phyloP scores from a whole-genome alignment of 2,113 vertebrate species.

The Scomber scombrus region DNA sequence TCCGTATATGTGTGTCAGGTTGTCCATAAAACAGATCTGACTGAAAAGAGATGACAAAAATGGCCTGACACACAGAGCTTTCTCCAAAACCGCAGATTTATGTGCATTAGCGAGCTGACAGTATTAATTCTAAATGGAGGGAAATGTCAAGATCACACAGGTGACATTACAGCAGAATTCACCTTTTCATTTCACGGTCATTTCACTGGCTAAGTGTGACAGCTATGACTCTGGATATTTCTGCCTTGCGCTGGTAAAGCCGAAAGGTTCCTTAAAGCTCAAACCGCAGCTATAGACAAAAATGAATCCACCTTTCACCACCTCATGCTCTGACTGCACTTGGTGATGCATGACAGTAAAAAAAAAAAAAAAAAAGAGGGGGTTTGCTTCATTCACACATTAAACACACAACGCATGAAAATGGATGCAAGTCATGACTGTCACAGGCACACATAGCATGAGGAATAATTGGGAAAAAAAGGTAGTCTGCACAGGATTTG shows the following conservation, averaged over 20 bases:
- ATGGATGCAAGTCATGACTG: not conserved
- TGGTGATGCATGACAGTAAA: constrained; percentile 13
- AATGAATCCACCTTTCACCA: not conserved
- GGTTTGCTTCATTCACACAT: not conserved
- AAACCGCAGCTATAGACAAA: not conserved
- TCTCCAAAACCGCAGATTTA: constrained; percentile 18
- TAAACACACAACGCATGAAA: not conserved
- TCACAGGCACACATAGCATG: no score
- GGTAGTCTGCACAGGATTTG: no score
- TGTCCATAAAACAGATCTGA: constrained; percentile 4
- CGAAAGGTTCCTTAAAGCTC: constrained; percentile 8
- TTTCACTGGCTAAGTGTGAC: constrained; percentile 18
- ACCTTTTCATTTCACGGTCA: constrained; percentile 35
- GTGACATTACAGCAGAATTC: constrained; percentile 23
- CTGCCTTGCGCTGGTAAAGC: constrained; percentile 16
- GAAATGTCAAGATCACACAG: constrained; percentile 37
- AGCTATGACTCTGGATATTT: constrained; percentile 29
- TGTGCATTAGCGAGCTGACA: not conserved
- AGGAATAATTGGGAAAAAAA: no score
- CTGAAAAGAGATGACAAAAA: constrained; percentile 9
- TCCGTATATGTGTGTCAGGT: not conserved
- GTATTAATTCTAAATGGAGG: constrained; percentile 15
- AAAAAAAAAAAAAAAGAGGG: not conserved
- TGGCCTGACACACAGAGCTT: not conserved
- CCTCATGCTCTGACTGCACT: constrained; percentile 13